Base-by-base conservation (phyloP, 2,797 vertebrate genomes). In the Ispidina lecontei region DNA sequence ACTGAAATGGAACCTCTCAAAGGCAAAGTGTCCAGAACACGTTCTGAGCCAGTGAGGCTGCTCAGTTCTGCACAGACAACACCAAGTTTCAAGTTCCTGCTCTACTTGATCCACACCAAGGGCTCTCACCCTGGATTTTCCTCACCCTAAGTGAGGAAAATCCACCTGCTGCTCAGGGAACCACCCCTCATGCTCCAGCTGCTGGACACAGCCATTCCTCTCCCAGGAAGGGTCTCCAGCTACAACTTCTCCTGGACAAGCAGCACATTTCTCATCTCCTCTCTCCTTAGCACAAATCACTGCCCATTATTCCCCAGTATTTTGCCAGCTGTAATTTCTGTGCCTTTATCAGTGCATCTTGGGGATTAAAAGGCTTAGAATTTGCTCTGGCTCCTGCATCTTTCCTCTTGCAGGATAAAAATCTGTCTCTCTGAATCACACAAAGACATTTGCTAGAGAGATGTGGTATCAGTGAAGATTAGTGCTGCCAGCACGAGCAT, bases 351-450 rank as follows among this genome's bases (percentile, higher is more conserved):
- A 0, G 9, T 22, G 58, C 69, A 80, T 80, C 51, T 74, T 15
- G 17, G 65, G 69, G 81, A 89, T 87, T 68, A 60, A 39, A 44
- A 75, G 52, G 79, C 52, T 92, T 60, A 75, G 85, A 83, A 31
- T 67, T 85, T 67, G 71, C 89, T 55, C 76, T 67, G 73, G 12
- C 54, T 91, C 73, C 62, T 65, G 58, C 43, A 44, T 63, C 85
- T 83, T 74, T 78, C 70, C 70, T 84, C 47, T 68, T 76, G 41
- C 68, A 56, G 71, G 80, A 84, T 55, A 76, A 78, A 88, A 88
- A 73, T 73, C 74, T 78, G 56, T 91, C 54, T 49, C 91, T 77
- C 68, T 58, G 58, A 76, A 83, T 79, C 63, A 79, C 70, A 86
- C 59, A 75, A 26, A 93, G 83, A 37, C 39, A 37, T 89, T 95